phyloP scores from a whole-genome alignment of 2,113 vertebrate genomes.

The Dasypus novemcinctus region DNA sequence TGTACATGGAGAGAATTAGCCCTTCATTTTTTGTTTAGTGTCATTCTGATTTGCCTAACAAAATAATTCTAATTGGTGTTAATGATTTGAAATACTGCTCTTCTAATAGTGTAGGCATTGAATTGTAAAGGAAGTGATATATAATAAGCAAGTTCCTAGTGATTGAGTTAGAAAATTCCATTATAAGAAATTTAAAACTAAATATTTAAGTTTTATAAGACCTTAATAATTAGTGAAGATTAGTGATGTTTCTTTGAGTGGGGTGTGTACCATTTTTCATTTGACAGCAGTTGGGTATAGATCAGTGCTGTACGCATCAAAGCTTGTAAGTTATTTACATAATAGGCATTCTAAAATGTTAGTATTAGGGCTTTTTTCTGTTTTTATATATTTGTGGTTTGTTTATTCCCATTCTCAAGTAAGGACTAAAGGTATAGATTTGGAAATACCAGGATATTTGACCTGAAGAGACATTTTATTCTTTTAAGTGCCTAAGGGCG shows the following conservation, averaged over 20 bases:
- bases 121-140: conserved; percentile 24
- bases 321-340: not conserved
- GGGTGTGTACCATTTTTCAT: not conserved
- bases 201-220: not conserved
- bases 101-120: not conserved
- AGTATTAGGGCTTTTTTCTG: not conserved
- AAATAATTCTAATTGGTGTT: not conserved
- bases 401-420: not conserved
- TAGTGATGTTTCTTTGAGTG: not conserved
- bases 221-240: not conserved
- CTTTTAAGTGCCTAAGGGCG: not conserved
- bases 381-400: not conserved
- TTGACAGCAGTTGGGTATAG: not conserved
- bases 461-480: not conserved
- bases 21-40: not conserved
- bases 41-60: not conserved
- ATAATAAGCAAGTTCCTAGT: not conserved
- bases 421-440: not conserved
- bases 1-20: not conserved
- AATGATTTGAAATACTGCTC: not conserved
- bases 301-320: not conserved
- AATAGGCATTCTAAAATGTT: not conserved
- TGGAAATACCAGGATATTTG: not conserved
- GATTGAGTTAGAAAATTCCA: not conserved
- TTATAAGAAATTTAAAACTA: conserved; percentile 4